Conservation (phyloP, 2,797 vertebrate genomes). For the Bovichtus diacanthus region DNA sequence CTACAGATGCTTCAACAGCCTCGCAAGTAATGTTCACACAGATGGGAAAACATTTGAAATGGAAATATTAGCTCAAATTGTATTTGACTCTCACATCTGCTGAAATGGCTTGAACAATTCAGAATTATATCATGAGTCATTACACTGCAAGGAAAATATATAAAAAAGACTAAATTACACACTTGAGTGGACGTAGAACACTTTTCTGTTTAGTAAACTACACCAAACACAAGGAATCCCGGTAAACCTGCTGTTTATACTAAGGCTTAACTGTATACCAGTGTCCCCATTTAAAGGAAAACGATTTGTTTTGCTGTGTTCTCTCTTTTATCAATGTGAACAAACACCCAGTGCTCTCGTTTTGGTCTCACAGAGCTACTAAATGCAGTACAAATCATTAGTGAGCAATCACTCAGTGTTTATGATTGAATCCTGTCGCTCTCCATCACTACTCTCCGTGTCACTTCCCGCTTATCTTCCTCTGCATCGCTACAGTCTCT, state of each 20-base stretch:
- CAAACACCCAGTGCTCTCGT: background rate
- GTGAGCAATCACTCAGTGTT: constrained; percentile 8
- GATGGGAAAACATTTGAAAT: constrained; percentile 13
- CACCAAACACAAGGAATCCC: background rate
- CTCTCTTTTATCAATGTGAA: background rate
- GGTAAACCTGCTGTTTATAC: background rate
- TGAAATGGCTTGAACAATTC: background rate
- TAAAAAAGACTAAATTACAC: background rate
- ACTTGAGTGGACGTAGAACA: background rate
- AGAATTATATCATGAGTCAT: background rate
- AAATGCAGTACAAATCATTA: constrained; percentile 13
- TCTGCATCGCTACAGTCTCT: constrained; percentile 7
- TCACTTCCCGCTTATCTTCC: constrained; percentile 35
- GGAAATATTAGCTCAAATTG: constrained; percentile 5
- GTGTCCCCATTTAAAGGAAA: background rate
- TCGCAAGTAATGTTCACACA: constrained; percentile 1
- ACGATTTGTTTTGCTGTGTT: background rate
- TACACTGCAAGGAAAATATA: background rate
- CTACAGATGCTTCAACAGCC: constrained; percentile 1
- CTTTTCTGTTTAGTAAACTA: background rate
- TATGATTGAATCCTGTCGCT: constrained; percentile 47
- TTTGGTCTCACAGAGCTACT: background rate
- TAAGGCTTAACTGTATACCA: background rate
- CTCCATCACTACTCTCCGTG: constrained; percentile 31
- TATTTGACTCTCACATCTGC: constrained; percentile 1